Evolutionary conservation across 2,797 vertebrate genomes (phyloP).

Genomic region (Momotus momota): DNA sequence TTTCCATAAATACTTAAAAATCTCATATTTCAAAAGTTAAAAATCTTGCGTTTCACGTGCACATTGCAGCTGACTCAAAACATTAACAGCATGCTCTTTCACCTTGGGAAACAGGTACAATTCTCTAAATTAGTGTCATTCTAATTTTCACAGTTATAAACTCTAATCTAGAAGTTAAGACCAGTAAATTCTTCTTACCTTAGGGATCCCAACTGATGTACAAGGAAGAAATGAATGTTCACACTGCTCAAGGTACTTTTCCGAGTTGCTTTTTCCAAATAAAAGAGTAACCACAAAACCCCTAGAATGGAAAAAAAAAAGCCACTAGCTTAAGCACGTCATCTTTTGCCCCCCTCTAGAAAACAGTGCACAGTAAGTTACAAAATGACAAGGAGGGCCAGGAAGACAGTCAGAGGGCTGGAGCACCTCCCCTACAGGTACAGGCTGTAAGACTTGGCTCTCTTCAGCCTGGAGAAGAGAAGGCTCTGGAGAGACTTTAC

Average conservation of each 20-base stretch:
- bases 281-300: slow-evolving; percentile 94
- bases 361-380: not conserved
- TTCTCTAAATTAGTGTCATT: not conserved
- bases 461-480: too few relatives aligned
- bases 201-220: slow-evolving; percentile 88
- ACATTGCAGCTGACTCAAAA: not conserved
- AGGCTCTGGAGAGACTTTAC: too few relatives aligned
- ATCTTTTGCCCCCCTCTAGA: not conserved
- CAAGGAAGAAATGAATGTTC: slow-evolving; percentile 95
- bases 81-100: not conserved
- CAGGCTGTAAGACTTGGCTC: too few relatives aligned
- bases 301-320: slow-evolving; percentile 77
- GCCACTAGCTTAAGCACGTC: not conserved
- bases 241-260: slow-evolving; percentile 95
- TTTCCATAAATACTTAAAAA: not conserved
- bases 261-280: slow-evolving; percentile 98
- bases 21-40: not conserved
- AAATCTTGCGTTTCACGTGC: not conserved
- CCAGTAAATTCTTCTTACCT: slow-evolving; percentile 80
- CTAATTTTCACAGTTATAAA: not conserved
- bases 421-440: too few relatives aligned
- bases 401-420: too few relatives aligned
- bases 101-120: not conserved
- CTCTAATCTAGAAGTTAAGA: not conserved
- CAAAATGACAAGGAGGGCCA: not conserved